phyloP scores from a whole-genome alignment of 2,113 vertebrate genomes.

The Pitta sordida region DNA sequence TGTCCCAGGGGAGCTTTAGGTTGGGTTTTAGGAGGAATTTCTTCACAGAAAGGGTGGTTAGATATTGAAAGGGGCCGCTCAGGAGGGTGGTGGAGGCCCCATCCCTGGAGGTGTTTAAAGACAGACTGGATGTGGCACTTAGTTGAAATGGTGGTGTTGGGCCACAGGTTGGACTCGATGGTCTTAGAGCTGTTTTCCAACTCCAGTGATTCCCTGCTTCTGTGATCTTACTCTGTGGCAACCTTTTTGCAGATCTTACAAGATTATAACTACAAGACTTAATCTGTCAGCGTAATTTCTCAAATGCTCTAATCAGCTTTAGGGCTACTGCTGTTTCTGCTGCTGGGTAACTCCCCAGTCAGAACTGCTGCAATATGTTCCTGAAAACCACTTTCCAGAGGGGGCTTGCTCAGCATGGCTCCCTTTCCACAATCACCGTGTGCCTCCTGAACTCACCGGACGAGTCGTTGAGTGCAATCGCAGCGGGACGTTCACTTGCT shows the following conservation, averaged over 20 bases:
- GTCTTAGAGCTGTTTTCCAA: background rate
- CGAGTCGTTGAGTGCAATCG: background rate
- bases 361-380: background rate
- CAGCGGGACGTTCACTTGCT: background rate
- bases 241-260: background rate
- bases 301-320: background rate
- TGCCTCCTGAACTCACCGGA: fast-evolving
- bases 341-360: background rate
- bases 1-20: background rate
- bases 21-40: background rate
- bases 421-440: fast-evolving
- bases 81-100: fast-evolving
- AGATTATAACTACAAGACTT: fast-evolving
- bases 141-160: fast-evolving
- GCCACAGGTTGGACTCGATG: fast-evolving
- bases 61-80: background rate
- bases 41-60: background rate
- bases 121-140: background rate
- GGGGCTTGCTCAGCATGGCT: background rate
- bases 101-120: background rate
- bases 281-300: background rate
- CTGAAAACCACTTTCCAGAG: background rate
- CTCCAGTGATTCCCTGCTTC: fast-evolving
- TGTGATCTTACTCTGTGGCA: background rate
- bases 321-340: background rate